These are phyloP conservation scores for Drosophila rufa DNA, from an alignment of 1,140 invertebrate species.

Conservation along the genomic window DNA sequence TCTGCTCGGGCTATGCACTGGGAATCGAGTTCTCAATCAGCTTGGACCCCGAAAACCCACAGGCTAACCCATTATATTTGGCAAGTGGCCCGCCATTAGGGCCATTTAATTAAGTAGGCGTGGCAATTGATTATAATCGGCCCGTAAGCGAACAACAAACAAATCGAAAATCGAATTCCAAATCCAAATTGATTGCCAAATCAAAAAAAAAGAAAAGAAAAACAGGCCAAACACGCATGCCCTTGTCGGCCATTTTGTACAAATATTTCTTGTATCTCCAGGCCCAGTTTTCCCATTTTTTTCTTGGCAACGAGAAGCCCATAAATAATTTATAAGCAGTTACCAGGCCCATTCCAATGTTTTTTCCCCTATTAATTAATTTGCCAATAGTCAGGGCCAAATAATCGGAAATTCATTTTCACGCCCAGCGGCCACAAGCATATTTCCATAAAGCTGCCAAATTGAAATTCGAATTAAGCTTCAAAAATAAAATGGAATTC, in stretches of 20 bases:
- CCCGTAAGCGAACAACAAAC: constrained; percentile 44
- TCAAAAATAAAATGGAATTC: constrained; percentile 12
- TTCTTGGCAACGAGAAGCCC: not conserved
- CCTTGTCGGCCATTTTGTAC: constrained; percentile 53
- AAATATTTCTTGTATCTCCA: not conserved
- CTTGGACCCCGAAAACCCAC: constrained; percentile 13
- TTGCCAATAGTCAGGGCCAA: constrained; percentile 18
- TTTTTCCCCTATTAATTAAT: constrained; percentile 20
- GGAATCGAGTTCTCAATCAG: constrained; percentile 39
- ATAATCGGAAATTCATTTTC: constrained; percentile 23
- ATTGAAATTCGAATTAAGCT: constrained; percentile 8
- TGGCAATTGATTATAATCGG: constrained; percentile 71
- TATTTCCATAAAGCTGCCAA: constrained; percentile 26
- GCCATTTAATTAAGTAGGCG: constrained; percentile 77
- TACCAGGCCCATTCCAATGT: not conserved
- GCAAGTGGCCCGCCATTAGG: constrained; percentile 43
- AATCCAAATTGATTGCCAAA: constrained; percentile 78
- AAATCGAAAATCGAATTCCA: constrained; percentile 62
- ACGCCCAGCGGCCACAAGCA: constrained; percentile 3
- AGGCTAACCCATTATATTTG: constrained; percentile 22
- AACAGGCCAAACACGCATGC: constrained; percentile 38
- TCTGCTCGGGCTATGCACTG: constrained; percentile 55
- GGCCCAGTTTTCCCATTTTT: too few relatives aligned
- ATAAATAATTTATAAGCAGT: constrained; percentile 37
- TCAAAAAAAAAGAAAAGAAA: constrained; percentile 10